These are phyloP conservation scores for Troides helena DNA, from an alignment of 2,888 invertebrate species.

Conservation along the genomic window DNA sequence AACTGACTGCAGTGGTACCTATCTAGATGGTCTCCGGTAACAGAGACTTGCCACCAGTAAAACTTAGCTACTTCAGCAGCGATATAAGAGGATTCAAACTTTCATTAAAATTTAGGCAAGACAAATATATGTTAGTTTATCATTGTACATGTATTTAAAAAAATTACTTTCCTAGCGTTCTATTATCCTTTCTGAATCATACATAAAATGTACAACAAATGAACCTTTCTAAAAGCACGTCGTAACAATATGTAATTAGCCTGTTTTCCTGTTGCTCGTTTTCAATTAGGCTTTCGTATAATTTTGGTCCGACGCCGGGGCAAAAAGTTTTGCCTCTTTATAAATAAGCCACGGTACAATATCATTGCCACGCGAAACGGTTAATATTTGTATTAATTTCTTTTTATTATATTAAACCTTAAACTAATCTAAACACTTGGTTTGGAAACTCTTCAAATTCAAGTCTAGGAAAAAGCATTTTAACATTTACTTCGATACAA, in stretches of 20 bases:
- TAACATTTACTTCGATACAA: too few species aligned
- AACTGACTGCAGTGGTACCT: too few species aligned
- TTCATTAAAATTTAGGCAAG: too few species aligned
- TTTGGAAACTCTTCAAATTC: too few species aligned
- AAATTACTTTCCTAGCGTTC: neutral
- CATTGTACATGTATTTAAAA: too few species aligned
- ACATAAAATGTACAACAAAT: neutral
- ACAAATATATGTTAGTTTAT: too few species aligned
- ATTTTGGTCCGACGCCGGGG: neutral
- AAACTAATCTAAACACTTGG: neutral
- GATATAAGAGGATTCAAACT: too few species aligned
- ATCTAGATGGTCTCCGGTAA: too few species aligned
- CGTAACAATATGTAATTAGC: slow-evolving; percentile 1
- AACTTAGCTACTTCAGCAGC: too few species aligned
- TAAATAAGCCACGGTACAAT: neutral
- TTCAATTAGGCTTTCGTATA: slow-evolving; percentile 1
- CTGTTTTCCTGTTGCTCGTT: neutral
- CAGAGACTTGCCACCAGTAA: too few species aligned
- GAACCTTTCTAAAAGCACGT: neutral
- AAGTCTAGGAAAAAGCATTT: too few species aligned
- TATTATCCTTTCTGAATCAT: neutral
- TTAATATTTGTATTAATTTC: neutral
- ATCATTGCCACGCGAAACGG: neutral
- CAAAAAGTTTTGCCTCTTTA: neutral
- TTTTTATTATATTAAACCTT: neutral